Percentiles rank a stretch among this genome's conserved stretches.
Evolutionary conservation across 2,113 vertebrate genomes (phyloP).

Genomic region (Anolis sagrei): DNA sequence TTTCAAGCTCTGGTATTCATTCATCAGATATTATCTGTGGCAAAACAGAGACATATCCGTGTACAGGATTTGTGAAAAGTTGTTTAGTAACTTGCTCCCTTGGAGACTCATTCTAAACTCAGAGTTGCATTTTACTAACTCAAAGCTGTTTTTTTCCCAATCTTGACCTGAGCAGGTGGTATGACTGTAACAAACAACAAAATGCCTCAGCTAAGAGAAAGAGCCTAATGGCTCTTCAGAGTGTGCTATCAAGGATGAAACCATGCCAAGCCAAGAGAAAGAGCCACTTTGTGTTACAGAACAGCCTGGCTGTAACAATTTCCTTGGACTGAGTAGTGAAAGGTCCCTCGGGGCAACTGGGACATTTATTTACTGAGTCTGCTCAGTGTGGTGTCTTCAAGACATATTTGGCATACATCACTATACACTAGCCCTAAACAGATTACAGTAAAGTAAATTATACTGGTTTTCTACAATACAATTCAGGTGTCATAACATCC

Average conservation of each 20-base stretch:
- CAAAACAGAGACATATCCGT: neutral
- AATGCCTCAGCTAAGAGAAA: neutral
- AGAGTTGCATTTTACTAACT: neutral
- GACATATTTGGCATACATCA: neutral
- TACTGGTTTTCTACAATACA: neutral
- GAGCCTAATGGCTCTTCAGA: constrained; percentile 13
- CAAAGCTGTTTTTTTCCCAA: neutral
- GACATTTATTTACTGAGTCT: constrained; percentile 3
- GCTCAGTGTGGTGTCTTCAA: neutral
- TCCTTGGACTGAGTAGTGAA: constrained; percentile 3
- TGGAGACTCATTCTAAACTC: neutral
- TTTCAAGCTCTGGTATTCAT: neutral
- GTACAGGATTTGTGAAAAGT: neutral
- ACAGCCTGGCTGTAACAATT: constrained; percentile 9
- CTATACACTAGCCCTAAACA: neutral
- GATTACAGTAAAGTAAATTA: constrained; percentile 8
- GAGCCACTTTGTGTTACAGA: constrained; percentile 6
- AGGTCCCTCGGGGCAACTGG: neutral
- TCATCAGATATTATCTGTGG: neutral
- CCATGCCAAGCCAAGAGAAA: constrained; percentile 19
- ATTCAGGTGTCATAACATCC: neutral
- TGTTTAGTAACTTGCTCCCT: neutral
- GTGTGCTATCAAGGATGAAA: constrained; percentile 21
- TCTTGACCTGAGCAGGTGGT: constrained; percentile 13
- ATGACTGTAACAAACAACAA: constrained; percentile 11